These are phyloP conservation scores for Hermetia illucens DNA, from an alignment of 1,140 invertebrate species.

Conservation along the genomic window DNA sequence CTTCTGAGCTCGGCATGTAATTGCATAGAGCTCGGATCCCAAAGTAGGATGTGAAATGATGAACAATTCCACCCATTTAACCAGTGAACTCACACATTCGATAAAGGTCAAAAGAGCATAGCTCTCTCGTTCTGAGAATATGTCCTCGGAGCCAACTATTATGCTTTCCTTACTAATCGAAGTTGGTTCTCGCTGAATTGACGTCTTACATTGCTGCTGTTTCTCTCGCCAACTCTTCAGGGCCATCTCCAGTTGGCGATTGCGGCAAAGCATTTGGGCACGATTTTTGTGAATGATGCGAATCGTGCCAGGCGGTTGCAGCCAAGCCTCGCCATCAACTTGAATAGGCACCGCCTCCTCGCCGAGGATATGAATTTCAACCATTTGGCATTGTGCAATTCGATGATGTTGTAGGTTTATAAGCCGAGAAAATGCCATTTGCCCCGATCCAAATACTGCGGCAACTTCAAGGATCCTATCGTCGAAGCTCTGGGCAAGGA, in stretches of 20 bases:
- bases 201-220: conserved; percentile 47
- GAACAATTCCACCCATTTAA: conserved; percentile 68
- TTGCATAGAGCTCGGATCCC: conserved; percentile 52
- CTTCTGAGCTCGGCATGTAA: conserved; percentile 54
- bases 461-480: conserved; percentile 90
- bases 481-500: conserved; percentile 79
- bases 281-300: conserved; percentile 92
- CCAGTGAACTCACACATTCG: conserved; percentile 64
- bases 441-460: conserved; percentile 89
- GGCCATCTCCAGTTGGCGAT: conserved; percentile 77
- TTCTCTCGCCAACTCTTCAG: conserved; percentile 90
- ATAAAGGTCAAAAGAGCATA: conserved; percentile 62
- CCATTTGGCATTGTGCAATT: conserved; percentile 89
- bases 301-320: conserved; percentile 93
- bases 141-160: conserved; percentile 24
- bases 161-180: conserved; percentile 27
- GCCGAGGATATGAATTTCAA: conserved; percentile 89
- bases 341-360: conserved; percentile 80
- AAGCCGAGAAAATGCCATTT: conserved; percentile 89
- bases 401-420: conserved; percentile 93
- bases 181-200: conserved; percentile 26
- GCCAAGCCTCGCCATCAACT: conserved; percentile 95
- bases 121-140: conserved; percentile 45
- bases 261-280: conserved; percentile 88
- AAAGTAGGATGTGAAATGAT: conserved; percentile 47